Percentiles rank a stretch among this genome's conserved stretches.
Evolutionary conservation across 1,140 invertebrate genomes (phyloP).

Genomic region (Fopius arisanus): DNA sequence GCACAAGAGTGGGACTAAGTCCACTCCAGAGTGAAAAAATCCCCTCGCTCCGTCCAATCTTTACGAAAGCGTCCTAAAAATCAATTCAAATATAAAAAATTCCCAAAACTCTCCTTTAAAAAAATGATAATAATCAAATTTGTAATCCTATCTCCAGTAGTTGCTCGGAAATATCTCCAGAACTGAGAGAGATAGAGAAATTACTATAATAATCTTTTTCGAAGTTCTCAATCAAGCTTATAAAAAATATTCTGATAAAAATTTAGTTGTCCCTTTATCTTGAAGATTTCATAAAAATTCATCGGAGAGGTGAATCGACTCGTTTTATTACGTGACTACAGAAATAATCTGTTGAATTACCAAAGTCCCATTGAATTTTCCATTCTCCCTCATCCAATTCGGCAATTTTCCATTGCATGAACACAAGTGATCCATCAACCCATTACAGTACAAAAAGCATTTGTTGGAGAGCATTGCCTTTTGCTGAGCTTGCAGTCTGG

Average conservation of each 20-base stretch:
- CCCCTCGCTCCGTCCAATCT: constrained; percentile 91
- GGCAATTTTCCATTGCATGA: constrained; percentile 75
- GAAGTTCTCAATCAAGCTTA: no score
- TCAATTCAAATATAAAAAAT: constrained; percentile 21
- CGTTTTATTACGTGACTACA: no score
- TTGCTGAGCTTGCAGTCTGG: constrained; percentile 93
- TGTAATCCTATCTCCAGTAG: no score
- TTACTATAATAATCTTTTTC: no score
- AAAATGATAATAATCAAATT: no score
- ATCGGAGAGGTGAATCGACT: no score
- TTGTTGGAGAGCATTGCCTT: constrained; percentile 83
- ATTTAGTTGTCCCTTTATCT: no score
- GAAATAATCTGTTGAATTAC: constrained; percentile 70
- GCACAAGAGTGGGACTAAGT: constrained; percentile 93
- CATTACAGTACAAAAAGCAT: constrained; percentile 97
- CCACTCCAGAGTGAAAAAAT: constrained; percentile 94
- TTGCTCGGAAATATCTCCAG: no score
- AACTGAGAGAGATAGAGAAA: no score
- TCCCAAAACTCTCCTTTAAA: neutral
- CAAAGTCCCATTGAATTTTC: constrained; percentile 89
- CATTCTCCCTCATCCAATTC: constrained; percentile 73
- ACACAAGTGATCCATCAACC: constrained; percentile 99
- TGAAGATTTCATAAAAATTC: no score
- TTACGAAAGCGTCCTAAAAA: constrained; percentile 91
- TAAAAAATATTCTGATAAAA: no score